Evolutionary conservation across 2,113 vertebrate genomes (phyloP).

Genomic region (Erpornis zantholeuca): DNA sequence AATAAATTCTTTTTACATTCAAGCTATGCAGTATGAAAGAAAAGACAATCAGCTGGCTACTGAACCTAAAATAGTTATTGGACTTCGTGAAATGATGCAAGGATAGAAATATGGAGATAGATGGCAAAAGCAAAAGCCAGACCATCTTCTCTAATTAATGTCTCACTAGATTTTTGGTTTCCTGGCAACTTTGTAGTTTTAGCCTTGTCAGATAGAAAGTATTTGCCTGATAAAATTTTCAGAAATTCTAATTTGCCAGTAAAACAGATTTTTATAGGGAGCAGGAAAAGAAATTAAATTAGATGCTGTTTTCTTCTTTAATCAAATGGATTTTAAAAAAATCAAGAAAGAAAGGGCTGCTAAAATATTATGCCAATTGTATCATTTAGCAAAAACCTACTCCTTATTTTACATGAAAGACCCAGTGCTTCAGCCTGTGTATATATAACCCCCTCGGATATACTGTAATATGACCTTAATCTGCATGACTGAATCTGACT

Average conservation of each 20-base stretch:
- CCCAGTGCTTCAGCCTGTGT: background rate
- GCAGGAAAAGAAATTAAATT: background rate
- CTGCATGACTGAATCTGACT: constrained; percentile 10
- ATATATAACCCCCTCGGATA: background rate
- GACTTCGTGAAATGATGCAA: background rate
- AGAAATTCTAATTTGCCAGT: constrained; percentile 48
- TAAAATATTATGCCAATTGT: background rate
- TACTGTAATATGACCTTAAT: constrained; percentile 1
- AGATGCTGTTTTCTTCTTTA: constrained; percentile 1
- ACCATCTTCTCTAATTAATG: constrained; percentile 32
- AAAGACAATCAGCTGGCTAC: background rate
- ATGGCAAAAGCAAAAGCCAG: background rate
- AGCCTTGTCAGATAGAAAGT: constrained; percentile 15
- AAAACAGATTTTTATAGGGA: constrained; percentile 18
- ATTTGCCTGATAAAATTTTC: constrained; percentile 44
- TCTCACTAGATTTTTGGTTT: constrained; percentile 3
- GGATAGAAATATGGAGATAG: background rate
- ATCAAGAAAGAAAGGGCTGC: background rate
- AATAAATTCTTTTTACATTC: background rate
- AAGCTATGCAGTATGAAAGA: background rate
- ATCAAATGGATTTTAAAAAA: background rate
- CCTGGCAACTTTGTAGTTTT: constrained; percentile 29
- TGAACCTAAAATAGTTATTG: background rate
- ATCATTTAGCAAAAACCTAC: background rate
- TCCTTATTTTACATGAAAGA: background rate